phyloP scores from a whole-genome alignment of 1,140 invertebrate species.

The Helicoverpa zea region DNA sequence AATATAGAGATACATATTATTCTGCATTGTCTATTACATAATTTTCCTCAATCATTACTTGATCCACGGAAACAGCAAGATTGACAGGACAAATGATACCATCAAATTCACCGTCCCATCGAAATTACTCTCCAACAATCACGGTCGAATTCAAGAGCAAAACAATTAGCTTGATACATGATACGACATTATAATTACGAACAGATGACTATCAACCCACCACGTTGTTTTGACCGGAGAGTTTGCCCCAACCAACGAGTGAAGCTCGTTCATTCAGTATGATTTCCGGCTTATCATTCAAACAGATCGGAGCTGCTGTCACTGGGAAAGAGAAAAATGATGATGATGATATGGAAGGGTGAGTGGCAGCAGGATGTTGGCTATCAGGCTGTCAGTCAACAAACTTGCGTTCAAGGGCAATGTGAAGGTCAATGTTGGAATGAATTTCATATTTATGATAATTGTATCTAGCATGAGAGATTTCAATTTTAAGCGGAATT shows the following conservation, averaged over 20 bases:
- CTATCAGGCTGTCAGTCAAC: conserved; percentile 18
- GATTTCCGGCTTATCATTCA: conserved; percentile 84
- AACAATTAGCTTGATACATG: conserved; percentile 32
- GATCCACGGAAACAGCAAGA: background rate
- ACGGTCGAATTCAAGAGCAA: conserved; percentile 28
- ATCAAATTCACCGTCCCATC: background rate
- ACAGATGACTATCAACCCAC: conserved; percentile 57
- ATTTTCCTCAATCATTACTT: background rate
- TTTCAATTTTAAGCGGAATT: too few relatives aligned
- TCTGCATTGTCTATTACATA: too few relatives aligned
- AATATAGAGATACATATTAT: too few relatives aligned
- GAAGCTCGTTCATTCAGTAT: conserved; percentile 79
- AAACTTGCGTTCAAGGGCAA: conserved; percentile 35
- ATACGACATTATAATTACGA: conserved; percentile 19
- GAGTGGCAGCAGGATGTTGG: conserved; percentile 38
- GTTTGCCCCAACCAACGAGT: conserved; percentile 86
- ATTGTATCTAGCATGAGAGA: too few relatives aligned
- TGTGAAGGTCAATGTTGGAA: conserved; percentile 26
- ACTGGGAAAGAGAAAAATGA: conserved; percentile 68
- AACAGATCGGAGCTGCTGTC: conserved; percentile 85
- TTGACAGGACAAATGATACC: background rate
- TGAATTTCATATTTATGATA: too few relatives aligned
- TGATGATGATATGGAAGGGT: conserved; percentile 4
- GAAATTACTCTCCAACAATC: background rate
- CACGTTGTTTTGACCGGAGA: conserved; percentile 79